Evolutionary conservation across 2,113 vertebrate genomes (phyloP).

Genomic region (Zonotrichia leucophrys): DNA sequence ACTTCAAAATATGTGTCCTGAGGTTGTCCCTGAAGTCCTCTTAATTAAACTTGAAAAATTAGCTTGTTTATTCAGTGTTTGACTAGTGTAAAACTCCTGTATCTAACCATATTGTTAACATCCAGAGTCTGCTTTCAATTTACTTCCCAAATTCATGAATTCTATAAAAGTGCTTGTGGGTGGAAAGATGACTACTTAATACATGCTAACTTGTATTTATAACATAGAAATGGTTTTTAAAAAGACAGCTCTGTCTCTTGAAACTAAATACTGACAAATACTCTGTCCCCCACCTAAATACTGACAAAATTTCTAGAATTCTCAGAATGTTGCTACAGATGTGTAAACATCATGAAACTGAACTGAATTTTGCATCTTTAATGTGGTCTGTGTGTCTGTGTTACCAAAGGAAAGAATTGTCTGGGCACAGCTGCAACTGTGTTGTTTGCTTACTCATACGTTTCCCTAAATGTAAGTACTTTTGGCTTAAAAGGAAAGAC

Average conservation of each 20-base stretch:
- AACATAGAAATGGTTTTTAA: slow-evolving; percentile 5
- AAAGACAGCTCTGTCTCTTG: background rate
- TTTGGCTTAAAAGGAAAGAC: background rate
- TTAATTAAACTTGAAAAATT: background rate
- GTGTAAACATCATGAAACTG: background rate
- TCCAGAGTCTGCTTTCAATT: slow-evolving; percentile 39
- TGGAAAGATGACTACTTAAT: slow-evolving; percentile 25
- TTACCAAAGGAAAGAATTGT: background rate
- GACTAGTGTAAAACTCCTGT: background rate
- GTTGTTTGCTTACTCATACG: background rate
- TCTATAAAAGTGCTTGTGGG: slow-evolving; percentile 27
- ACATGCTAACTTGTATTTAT: background rate
- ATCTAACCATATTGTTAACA: slow-evolving; percentile 34
- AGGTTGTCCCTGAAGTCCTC: background rate
- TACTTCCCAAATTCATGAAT: slow-evolving; percentile 5
- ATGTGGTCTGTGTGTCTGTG: background rate
- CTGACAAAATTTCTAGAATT: background rate
- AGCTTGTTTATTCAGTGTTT: background rate
- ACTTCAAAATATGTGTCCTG: background rate
- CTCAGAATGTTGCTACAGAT: background rate
- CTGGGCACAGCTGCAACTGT: background rate
- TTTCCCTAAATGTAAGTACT: background rate
- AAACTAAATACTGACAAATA: background rate
- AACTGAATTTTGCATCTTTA: background rate
- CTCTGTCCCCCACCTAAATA: background rate